phyloP scores from a whole-genome alignment of 2,888 invertebrate species.

The Drosophila vallismaia region DNA sequence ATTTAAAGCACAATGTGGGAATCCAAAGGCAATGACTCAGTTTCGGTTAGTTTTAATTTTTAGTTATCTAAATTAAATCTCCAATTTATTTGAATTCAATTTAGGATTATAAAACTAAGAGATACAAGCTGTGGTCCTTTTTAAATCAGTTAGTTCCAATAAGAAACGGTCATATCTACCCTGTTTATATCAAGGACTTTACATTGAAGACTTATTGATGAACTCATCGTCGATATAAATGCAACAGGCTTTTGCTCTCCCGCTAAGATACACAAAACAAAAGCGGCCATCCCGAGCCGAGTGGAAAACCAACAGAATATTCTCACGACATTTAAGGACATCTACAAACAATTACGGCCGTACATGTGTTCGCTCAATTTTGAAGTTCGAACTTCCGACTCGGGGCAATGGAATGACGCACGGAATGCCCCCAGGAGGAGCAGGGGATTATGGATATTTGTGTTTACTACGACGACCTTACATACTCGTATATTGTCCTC shows the following conservation, averaged over 20 bases:
- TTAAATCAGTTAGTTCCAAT: no score
- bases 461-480: slow-evolving; percentile 68
- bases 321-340: slow-evolving; percentile 74
- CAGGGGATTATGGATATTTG: slow-evolving; percentile 74
- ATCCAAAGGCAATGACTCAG: no score
- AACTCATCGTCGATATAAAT: slow-evolving; percentile 1
- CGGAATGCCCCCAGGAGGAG: slow-evolving; percentile 47
- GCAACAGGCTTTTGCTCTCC: slow-evolving; percentile 38
- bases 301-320: slow-evolving; percentile 60
- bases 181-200: no score
- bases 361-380: slow-evolving; percentile 63
- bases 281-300: slow-evolving; percentile 2
- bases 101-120: no score
- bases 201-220: background rate
- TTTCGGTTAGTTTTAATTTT: no score
- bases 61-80: no score
- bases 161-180: no score
- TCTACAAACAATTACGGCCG: slow-evolving; percentile 73
- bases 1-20: no score
- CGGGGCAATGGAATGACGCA: slow-evolving; percentile 19
- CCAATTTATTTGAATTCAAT: no score
- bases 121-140: no score
- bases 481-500: slow-evolving; percentile 63
- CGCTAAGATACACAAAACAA: slow-evolving; percentile 36
- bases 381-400: slow-evolving; percentile 29